Conservation (phyloP, 53 echinoderm and acorn worm genomes). For the Patiria pectinifera region DNA sequence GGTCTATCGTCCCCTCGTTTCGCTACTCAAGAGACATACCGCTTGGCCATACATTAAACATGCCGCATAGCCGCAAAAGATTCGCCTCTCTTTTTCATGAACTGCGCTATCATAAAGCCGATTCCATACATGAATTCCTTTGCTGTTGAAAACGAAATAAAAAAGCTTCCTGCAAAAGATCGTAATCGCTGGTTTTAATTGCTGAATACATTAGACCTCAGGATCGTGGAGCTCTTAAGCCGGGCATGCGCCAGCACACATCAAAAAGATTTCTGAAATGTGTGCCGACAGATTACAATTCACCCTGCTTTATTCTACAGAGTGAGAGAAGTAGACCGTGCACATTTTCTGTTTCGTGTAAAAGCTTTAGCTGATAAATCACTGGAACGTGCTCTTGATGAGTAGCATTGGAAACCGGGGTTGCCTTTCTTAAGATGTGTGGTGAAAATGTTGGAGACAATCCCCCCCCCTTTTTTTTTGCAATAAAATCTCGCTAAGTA, state of each 20-base stretch:
- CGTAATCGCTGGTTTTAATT: constrained; percentile 52
- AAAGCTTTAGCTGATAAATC: neutral
- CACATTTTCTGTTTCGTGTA: neutral
- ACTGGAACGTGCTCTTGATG: constrained; percentile 12
- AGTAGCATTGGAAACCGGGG: neutral
- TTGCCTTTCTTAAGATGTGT: neutral
- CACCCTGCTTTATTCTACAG: neutral
- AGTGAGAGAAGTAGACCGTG: neutral
- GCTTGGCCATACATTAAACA: constrained; percentile 1
- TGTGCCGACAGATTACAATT: constrained; percentile 11
- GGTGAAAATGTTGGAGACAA: neutral
- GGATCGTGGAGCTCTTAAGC: neutral
- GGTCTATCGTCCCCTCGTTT: neutral
- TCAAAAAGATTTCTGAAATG: constrained; percentile 23
- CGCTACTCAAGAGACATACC: neutral
- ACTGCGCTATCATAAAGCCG: neutral
- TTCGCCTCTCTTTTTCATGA: neutral
- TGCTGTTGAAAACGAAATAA: neutral
- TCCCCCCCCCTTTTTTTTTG: neutral
- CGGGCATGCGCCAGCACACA: constrained; percentile 15
- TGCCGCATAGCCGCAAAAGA: neutral
- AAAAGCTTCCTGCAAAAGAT: constrained; percentile 18
- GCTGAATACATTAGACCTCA: constrained; percentile 40
- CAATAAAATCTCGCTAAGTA: too few species aligned
- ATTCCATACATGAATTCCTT: constrained; percentile 4